Conservation (phyloP, 2,113 vertebrate genomes). For the Scortum barcoo region DNA sequence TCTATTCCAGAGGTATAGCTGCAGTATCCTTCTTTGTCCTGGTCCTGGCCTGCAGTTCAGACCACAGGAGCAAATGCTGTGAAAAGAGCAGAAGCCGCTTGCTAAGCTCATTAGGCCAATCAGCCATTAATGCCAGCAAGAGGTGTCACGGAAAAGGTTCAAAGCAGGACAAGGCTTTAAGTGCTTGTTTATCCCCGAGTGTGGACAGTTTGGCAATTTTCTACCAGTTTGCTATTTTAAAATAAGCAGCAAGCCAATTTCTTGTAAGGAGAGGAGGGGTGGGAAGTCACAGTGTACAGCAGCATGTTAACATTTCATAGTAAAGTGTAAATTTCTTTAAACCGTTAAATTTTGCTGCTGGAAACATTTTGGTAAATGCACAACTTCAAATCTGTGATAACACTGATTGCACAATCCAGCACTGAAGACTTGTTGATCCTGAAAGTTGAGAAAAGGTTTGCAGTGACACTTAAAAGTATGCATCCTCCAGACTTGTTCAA, state of each 20-base stretch:
- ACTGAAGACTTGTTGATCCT: not conserved
- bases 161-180: constrained; percentile 17
- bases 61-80: constrained; percentile 46
- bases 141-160: constrained; percentile 35
- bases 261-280: not conserved
- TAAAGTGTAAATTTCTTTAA: not conserved
- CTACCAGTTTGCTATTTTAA: not conserved
- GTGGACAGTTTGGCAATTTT: not conserved
- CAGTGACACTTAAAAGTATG: not conserved
- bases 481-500: not conserved
- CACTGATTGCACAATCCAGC: not conserved
- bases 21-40: constrained; percentile 18
- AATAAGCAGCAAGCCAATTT: not conserved
- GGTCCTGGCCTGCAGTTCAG: constrained; percentile 30
- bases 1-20: not conserved
- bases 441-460: not conserved
- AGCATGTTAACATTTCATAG: too few species aligned
- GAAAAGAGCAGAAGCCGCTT: constrained; percentile 53
- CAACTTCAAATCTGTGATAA: not conserved
- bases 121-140: constrained; percentile 39
- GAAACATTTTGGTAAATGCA: not conserved
- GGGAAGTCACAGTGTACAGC: not conserved
- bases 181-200: not conserved
- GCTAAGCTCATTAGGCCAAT: constrained; percentile 69
- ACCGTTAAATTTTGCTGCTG: too few species aligned